Conservation (phyloP, 2,888 invertebrate species). For the Nomada ruficornis region DNA sequence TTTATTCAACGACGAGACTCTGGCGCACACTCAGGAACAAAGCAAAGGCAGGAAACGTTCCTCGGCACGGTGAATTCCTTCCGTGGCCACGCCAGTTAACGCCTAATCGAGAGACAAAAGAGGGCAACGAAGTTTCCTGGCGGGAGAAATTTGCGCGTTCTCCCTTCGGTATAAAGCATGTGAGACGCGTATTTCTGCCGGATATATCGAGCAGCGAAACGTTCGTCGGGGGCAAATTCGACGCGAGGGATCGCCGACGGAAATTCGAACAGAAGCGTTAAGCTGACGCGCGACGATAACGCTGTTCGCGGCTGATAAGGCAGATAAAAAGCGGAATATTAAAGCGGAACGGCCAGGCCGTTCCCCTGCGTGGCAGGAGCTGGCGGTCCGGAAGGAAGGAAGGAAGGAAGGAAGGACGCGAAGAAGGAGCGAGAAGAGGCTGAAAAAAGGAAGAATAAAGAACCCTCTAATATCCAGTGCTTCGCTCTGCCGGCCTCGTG, state of each 20-base stretch:
- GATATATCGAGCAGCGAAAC: background rate
- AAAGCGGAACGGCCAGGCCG: conserved; percentile 23
- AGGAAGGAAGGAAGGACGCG: conserved; percentile 24
- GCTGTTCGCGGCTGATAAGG: conserved; percentile 38
- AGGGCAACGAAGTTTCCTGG: conserved; percentile 21
- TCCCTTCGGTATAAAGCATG: conserved; percentile 21
- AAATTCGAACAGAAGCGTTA: conserved; percentile 50
- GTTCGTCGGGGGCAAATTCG: conserved; percentile 33
- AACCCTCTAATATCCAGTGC: conserved; percentile 49
- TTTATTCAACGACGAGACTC: background rate
- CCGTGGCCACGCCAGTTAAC: conserved; percentile 18
- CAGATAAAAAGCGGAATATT: conserved; percentile 23
- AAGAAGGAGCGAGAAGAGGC: background rate
- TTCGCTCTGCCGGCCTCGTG: conserved; percentile 37
- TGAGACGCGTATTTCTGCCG: conserved; percentile 17
- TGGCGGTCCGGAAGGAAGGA: conserved; percentile 3
- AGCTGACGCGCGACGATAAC: conserved; percentile 61
- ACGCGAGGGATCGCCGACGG: conserved; percentile 30
- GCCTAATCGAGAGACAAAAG: conserved; percentile 44
- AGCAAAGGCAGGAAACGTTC: background rate
- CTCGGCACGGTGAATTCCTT: background rate
- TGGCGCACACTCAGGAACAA: background rate
- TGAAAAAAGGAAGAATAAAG: conserved; percentile 44
- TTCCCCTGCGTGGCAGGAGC: conserved; percentile 4
- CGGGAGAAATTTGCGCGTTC: conserved; percentile 20